Evolutionary conservation across 2,888 invertebrate species (phyloP).

Genomic region (Hipparchia semele): DNA sequence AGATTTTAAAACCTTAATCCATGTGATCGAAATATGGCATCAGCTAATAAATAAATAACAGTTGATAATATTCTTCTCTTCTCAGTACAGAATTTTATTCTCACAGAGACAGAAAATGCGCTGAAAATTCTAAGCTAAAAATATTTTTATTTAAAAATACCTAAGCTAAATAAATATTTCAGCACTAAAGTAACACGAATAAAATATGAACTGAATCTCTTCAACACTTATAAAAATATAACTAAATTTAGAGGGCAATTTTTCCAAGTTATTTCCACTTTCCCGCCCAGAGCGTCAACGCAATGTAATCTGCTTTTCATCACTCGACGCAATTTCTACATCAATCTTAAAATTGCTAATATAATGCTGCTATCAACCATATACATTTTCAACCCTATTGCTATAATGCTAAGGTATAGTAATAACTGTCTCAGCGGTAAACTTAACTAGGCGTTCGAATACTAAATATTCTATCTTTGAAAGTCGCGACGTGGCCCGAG

Average conservation of each 20-base stretch:
- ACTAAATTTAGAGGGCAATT: conserved; percentile 38
- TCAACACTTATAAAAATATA: conserved; percentile 15
- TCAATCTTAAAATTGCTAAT: conserved; percentile 60
- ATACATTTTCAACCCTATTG: conserved; percentile 45
- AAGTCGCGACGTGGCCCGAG: conserved; percentile 62
- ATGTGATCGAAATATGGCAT: too few species aligned
- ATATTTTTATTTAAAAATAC: too few species aligned
- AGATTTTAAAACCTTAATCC: too few species aligned
- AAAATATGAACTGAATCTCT: background rate
- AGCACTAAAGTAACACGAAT: background rate
- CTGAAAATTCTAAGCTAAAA: too few species aligned
- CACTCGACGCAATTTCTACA: conserved; percentile 62
- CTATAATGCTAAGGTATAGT: conserved; percentile 2
- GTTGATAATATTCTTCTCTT: too few species aligned
- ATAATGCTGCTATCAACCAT: conserved; percentile 27
- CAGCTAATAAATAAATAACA: too few species aligned
- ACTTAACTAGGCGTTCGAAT: conserved; percentile 39
- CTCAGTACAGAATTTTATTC: too few species aligned
- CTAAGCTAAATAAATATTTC: background rate
- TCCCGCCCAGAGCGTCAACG: conserved; percentile 69
- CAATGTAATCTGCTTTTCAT: conserved; percentile 69
- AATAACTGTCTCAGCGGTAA: conserved; percentile 11
- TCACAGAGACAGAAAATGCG: too few species aligned
- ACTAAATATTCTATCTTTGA: conserved; percentile 67
- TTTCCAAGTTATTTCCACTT: conserved; percentile 54